Evolutionary conservation across 2,888 invertebrate genomes (phyloP).

Genomic region (Lacanobia oleracea): DNA sequence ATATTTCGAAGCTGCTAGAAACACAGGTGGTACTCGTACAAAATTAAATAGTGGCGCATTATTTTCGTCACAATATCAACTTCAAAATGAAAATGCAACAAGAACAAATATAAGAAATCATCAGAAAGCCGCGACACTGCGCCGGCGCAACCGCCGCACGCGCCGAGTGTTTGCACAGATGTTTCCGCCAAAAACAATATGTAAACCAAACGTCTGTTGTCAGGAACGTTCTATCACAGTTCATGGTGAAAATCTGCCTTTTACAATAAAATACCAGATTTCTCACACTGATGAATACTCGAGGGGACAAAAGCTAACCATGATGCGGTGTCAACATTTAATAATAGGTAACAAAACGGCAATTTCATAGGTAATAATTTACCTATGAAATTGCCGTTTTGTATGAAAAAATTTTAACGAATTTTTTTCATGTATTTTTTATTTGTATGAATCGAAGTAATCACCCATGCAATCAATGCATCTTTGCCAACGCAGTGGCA

Average conservation of each 20-base stretch:
- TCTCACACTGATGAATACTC: no score
- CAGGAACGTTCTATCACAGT: slow-evolving; percentile 13
- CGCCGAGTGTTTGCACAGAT: slow-evolving; percentile 60
- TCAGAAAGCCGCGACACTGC: slow-evolving; percentile 9
- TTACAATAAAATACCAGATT: no score
- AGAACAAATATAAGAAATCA: slow-evolving; percentile 30
- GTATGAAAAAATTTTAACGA: no score
- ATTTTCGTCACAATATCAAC: neutral
- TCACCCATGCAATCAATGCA: no score
- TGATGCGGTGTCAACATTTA: no score
- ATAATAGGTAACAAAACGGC: no score
- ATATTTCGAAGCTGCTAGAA: neutral
- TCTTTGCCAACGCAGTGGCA: no score
- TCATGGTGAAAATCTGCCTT: neutral
- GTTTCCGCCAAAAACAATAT: slow-evolving; percentile 49
- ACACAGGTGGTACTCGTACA: neutral
- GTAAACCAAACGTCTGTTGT: slow-evolving; percentile 18
- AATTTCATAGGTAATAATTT: no score
- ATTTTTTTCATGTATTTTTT: no score
- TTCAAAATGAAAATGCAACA: slow-evolving; percentile 20
- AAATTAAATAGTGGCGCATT: neutral
- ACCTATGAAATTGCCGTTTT: no score
- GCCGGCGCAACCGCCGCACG: slow-evolving; percentile 56
- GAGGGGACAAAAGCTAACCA: no score
- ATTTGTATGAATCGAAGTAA: no score